Evolutionary conservation across 2,113 vertebrate species (phyloP).

Genomic region (Cephalopterus ornatus): DNA sequence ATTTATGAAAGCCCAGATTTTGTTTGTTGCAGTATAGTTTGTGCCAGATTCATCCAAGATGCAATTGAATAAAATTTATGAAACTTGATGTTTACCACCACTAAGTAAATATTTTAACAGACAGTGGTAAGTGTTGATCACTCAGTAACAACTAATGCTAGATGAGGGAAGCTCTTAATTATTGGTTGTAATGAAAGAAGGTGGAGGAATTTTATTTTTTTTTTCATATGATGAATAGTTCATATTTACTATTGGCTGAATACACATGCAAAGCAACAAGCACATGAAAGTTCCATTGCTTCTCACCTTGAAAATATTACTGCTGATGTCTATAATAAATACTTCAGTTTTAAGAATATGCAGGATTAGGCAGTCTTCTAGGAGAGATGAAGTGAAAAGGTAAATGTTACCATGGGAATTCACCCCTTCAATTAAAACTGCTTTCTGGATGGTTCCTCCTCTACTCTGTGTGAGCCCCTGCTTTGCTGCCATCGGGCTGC

Average conservation of each 20-base stretch:
- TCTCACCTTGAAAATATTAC: neutral
- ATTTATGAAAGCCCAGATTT: slow-evolving; percentile 8
- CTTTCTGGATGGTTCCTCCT: neutral
- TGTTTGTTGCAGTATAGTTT: neutral
- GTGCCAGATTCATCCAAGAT: neutral
- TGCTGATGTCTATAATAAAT: neutral
- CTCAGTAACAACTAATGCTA: neutral
- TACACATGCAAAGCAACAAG: neutral
- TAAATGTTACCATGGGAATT: slow-evolving; percentile 19
- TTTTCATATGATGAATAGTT: neutral
- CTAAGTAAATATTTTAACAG: neutral
- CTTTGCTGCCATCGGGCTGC: neutral
- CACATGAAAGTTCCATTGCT: neutral
- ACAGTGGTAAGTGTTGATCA: neutral
- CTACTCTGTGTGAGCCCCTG: neutral
- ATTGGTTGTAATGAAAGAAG: neutral
- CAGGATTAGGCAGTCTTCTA: neutral
- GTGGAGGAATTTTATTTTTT: neutral
- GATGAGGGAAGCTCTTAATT: slow-evolving; percentile 5
- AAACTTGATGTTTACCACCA: neutral
- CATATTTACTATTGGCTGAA: neutral
- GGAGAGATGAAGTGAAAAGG: slow-evolving; percentile 16
- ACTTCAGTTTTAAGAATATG: neutral
- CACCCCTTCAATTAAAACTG: neutral
- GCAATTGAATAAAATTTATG: neutral